Conservation (phyloP, 2,113 vertebrate species). For the Catharus bicknelli region DNA sequence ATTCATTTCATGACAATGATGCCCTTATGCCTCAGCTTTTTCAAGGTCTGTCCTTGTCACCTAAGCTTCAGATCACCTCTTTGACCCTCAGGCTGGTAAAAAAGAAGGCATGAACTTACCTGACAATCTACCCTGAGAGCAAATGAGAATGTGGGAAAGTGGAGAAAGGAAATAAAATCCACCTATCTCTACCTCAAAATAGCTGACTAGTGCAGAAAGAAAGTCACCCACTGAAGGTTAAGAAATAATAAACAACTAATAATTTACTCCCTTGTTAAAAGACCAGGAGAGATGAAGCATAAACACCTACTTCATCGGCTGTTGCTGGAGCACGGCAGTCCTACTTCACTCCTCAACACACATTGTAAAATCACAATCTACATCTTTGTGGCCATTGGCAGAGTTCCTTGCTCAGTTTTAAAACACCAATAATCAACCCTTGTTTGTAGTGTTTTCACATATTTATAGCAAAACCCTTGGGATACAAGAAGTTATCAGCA, state of each 20-base stretch:
- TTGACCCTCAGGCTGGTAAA: neutral
- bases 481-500: conserved; percentile 11
- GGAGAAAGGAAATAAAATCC: conserved; percentile 4
- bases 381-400: conserved; percentile 26
- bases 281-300: conserved; percentile 23
- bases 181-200: neutral
- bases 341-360: neutral
- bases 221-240: conserved; percentile 42
- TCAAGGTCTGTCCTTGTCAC: neutral
- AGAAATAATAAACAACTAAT: conserved; percentile 46
- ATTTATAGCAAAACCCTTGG: conserved; percentile 13
- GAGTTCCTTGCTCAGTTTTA: conserved; percentile 7
- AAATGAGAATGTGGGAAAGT: neutral
- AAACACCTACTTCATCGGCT: neutral
- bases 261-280: conserved; percentile 34
- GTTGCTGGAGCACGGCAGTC: neutral
- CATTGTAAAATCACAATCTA: conserved; percentile 5
- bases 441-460: neutral
- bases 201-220: conserved; percentile 17
- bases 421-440: neutral
- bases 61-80: neutral
- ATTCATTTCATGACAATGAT: neutral
- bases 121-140: neutral
- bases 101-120: neutral
- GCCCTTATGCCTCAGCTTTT: neutral